Evolutionary conservation across 2,797 vertebrate species (phyloP), one percentile per base, ranked within the genome.

Genomic region (Apogon hyalosoma): DNA sequence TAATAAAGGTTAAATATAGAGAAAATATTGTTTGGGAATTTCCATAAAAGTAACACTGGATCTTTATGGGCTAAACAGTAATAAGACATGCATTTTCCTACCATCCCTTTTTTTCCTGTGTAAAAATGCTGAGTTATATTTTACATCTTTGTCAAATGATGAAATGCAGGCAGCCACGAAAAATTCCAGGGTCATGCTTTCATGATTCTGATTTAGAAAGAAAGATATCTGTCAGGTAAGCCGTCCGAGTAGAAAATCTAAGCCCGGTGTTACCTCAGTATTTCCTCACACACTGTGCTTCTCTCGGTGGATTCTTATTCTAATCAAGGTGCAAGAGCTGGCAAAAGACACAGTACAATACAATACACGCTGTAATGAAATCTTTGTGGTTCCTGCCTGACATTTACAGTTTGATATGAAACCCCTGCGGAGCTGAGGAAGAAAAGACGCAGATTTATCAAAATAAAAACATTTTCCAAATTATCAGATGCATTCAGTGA

Each of bases 271-370:
- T 80, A 59, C 74, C 48, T 55, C 64, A 66, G 51, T 63, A 66
- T 87, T 87, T 80, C 61, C 28, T 83, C 79, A 80, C 47, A 41
- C 18, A 10, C 36, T 40, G n/a, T 18, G 4, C 11, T 46, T 77
- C 40, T 58, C 10, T 43, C 12, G 8, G 36, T 50, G 19, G 33
- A 78, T 83, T 77, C 67, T 68, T 69, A 80, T 73, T 82, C 58
- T 80, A 69, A 83, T 82, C 39, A 79, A 59, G 71, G 62, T 64
- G 47, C 47, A 59, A 69, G 56, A 48, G 45, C 36, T 28, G 46
- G 13, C 51, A 58, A 15, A 60, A 21, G 56, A 33, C 66, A 42
- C 33, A 31, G 42, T 16, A n/a, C 16, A 31, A 13, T 12, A 40
- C 42, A 42, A 19, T 40, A 53, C 45, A 31, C 46, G 19, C 16